Conservation (phyloP, 2,888 invertebrate genomes). For the Plebejus argus region DNA sequence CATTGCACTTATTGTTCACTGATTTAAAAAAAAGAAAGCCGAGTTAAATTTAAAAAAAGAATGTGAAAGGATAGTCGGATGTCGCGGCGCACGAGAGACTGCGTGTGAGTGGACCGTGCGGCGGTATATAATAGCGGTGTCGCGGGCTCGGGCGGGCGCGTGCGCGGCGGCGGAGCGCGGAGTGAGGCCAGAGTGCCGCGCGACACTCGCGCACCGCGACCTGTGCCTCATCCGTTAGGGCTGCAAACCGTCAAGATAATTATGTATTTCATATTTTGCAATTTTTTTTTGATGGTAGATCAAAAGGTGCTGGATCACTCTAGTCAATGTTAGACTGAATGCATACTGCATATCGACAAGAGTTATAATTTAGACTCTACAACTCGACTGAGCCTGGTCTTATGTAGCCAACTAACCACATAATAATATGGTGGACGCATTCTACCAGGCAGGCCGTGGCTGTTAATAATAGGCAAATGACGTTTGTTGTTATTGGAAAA, state of each 20-base stretch:
- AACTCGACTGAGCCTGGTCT: too few species aligned
- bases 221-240: conserved; percentile 38
- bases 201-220: conserved; percentile 47
- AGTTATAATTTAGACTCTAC: too few species aligned
- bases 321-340: too few species aligned
- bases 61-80: conserved; percentile 8
- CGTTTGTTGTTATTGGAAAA: too few species aligned
- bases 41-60: conserved; percentile 41
- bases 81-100: conserved; percentile 53
- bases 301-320: too few species aligned
- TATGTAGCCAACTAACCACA: too few species aligned
- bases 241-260: background rate
- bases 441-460: too few species aligned
- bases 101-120: conserved; percentile 66
- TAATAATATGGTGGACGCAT: too few species aligned
- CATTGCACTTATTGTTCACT: conserved; percentile 54
- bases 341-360: too few species aligned
- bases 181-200: conserved; percentile 52
- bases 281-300: too few species aligned
- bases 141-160: conserved; percentile 48
- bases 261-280: too few species aligned
- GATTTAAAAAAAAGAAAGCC: conserved; percentile 48
- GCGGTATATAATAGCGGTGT: conserved; percentile 70
- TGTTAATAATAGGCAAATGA: too few species aligned
- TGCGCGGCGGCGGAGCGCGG: conserved; percentile 51